These are phyloP conservation scores for Okapia johnstoni DNA, from an alignment of 2,113 vertebrate species.

Conservation along the genomic window DNA sequence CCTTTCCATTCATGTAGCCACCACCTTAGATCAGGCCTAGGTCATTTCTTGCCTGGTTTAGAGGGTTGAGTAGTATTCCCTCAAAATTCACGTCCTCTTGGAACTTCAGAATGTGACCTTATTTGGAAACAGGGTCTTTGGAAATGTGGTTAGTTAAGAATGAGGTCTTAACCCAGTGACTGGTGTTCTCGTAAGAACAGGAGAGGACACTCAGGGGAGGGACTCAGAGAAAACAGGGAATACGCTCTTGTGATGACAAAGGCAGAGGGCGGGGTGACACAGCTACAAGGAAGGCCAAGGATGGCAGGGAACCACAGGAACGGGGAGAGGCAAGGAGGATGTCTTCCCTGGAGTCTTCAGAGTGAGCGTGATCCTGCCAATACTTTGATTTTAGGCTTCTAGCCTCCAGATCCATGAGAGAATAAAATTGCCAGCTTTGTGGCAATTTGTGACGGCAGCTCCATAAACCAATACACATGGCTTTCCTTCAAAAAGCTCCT, in stretches of 20 bases:
- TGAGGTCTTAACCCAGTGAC: not conserved
- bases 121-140: not conserved
- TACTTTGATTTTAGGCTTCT: not conserved
- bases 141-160: not conserved
- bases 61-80: not conserved
- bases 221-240: not conserved
- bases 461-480: not conserved
- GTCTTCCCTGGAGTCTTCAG: not conserved
- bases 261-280: not conserved
- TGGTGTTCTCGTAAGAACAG: not conserved
- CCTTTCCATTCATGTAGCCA: too few species aligned
- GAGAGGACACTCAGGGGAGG: not conserved
- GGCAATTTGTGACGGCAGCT: not conserved
- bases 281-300: not conserved
- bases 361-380: not conserved
- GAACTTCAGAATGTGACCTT: not conserved
- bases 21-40: not conserved
- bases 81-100: not conserved
- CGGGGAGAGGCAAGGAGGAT: rapidly evolving
- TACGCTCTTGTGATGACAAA: not conserved
- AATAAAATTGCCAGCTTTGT: not conserved
- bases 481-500: not conserved
- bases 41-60: not conserved
- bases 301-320: not conserved
- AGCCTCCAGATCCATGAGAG: not conserved